Percentiles rank a stretch among this genome's conserved stretches.
Conservation (phyloP, 1,140 invertebrate species). For the Drosophila lacteicornis region DNA sequence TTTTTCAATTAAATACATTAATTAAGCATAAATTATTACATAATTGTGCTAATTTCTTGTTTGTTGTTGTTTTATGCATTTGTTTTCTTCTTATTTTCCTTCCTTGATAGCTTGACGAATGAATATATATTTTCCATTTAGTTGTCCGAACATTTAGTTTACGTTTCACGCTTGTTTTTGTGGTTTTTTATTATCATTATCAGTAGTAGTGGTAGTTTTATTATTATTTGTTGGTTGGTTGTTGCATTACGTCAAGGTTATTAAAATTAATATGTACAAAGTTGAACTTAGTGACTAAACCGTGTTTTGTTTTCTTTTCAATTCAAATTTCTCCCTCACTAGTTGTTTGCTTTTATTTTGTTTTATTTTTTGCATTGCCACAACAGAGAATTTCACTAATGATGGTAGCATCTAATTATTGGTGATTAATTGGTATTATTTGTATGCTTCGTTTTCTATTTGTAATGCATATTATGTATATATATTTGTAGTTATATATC, state of each 20-base stretch:
- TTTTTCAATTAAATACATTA: constrained; percentile 66
- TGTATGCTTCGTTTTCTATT: constrained; percentile 56
- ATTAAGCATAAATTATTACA: constrained; percentile 79
- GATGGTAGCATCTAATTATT: constrained; percentile 77
- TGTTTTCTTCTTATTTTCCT: constrained; percentile 20
- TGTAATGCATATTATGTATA: constrained; percentile 57
- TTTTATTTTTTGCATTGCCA: constrained; percentile 16
- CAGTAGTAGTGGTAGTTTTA: constrained; percentile 19
- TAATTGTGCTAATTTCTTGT: constrained; percentile 75
- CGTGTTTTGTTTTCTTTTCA: constrained; percentile 48
- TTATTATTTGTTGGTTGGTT: constrained; percentile 58
- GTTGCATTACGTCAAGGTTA: constrained; percentile 66
- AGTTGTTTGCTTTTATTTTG: not conserved
- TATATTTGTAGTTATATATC: constrained; percentile 43
- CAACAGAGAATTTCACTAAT: constrained; percentile 76
- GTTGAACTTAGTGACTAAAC: constrained; percentile 66
- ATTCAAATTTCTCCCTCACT: constrained; percentile 20
- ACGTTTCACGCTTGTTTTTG: constrained; percentile 73
- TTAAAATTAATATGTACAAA: constrained; percentile 79
- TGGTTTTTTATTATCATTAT: constrained; percentile 32
- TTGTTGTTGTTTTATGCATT: constrained; percentile 19
- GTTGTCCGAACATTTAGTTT: constrained; percentile 56
- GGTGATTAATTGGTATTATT: constrained; percentile 67
- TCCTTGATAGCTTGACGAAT: constrained; percentile 22
- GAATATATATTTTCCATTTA: constrained; percentile 27